phyloP scores from a whole-genome alignment of 2,888 invertebrate genomes.

The Geophilus truncorum region DNA sequence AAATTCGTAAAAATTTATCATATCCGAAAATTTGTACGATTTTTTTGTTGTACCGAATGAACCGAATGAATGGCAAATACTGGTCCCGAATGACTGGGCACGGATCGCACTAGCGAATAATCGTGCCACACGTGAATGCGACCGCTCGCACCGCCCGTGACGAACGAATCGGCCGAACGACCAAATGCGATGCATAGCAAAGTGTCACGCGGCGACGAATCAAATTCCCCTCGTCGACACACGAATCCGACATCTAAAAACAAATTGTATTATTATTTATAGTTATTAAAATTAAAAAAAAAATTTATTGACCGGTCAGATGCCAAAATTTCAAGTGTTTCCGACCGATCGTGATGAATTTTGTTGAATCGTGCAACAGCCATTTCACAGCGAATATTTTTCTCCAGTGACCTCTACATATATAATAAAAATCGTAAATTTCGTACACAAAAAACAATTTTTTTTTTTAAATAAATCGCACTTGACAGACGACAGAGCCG shows the following conservation, averaged over 20 bases:
- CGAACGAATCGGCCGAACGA: conserved; percentile 44
- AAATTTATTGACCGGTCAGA: conserved; percentile 45
- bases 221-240: conserved; percentile 45
- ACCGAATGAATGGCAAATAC: conserved; percentile 50
- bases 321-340: conserved; percentile 52
- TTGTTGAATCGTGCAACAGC: conserved; percentile 47
- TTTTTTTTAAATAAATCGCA: too few species aligned
- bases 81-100: conserved; percentile 50
- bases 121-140: conserved; percentile 49
- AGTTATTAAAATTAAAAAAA: neutral
- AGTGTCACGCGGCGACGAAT: conserved; percentile 48
- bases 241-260: conserved; percentile 49
- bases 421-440: neutral
- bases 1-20: neutral
- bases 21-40: neutral
- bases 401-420: conserved; percentile 49
- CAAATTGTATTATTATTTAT: neutral
- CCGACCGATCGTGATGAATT: conserved; percentile 50
- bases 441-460: too few species aligned
- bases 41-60: conserved; percentile 48
- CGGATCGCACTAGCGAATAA: conserved; percentile 44
- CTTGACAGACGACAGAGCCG: conserved; percentile 50
- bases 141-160: conserved; percentile 50
- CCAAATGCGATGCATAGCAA: conserved; percentile 50
- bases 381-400: conserved; percentile 51